These are phyloP conservation scores for Chelonus insularis DNA, from an alignment of 1,140 invertebrate genomes.

Conservation along the genomic window DNA sequence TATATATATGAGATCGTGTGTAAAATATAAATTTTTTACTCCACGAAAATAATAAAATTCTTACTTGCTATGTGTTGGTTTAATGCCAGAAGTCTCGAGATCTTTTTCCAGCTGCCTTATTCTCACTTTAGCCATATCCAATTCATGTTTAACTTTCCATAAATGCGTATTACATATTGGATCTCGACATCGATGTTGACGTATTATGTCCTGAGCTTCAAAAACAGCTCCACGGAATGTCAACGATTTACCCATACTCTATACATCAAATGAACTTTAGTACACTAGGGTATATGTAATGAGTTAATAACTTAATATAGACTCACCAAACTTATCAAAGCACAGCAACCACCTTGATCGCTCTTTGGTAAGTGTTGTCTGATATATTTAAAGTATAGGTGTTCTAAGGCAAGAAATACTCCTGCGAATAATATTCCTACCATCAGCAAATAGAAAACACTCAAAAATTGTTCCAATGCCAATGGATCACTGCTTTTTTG, in stretches of 20 bases:
- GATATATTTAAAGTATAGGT: slow-evolving; percentile 91
- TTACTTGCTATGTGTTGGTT: too few species aligned
- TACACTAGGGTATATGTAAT: too few species aligned
- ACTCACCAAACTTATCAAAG: slow-evolving; percentile 82
- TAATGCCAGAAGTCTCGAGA: slow-evolving; percentile 78
- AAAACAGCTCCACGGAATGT: slow-evolving; percentile 87
- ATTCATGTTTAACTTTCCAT: slow-evolving; percentile 87
- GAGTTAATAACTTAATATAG: too few species aligned
- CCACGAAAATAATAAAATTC: too few species aligned
- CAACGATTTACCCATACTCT: slow-evolving; percentile 75
- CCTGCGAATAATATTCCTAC: slow-evolving; percentile 88
- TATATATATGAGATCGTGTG: not conserved
- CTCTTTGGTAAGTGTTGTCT: slow-evolving; percentile 86
- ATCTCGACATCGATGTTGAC: slow-evolving; percentile 71
- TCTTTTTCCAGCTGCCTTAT: slow-evolving; percentile 84
- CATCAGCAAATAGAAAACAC: slow-evolving; percentile 93
- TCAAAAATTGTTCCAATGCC: slow-evolving; percentile 95
- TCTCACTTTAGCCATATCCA: slow-evolving; percentile 80
- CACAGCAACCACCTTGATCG: slow-evolving; percentile 85
- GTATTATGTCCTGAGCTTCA: slow-evolving; percentile 74
- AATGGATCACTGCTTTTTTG: slow-evolving; percentile 89
- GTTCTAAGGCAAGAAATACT: slow-evolving; percentile 83
- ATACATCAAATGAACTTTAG: slow-evolving; percentile 28
- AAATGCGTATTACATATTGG: slow-evolving; percentile 81
- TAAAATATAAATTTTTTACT: too few species aligned